These are phyloP conservation scores for Apodemia mormo DNA, from an alignment of 2,888 invertebrate genomes.

Conservation along the genomic window DNA sequence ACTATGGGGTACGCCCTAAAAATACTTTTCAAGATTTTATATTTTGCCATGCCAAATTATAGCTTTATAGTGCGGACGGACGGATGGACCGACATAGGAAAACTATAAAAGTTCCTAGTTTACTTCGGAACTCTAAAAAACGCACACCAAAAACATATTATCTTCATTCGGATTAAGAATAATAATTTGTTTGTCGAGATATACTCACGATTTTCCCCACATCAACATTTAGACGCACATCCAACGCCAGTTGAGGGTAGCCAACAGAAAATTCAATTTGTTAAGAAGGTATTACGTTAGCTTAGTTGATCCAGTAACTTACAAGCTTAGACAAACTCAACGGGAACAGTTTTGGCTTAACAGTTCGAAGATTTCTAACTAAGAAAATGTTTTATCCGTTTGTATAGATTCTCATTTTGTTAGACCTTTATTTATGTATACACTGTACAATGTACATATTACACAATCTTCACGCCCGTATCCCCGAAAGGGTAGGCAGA, in stretches of 20 bases:
- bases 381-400: slow-evolving; percentile 4
- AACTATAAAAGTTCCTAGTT: no score
- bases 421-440: neutral
- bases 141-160: no score
- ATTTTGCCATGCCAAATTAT: no score
- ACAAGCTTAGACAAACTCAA: slow-evolving; percentile 13
- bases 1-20: no score
- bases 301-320: slow-evolving; percentile 15
- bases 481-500: no score
- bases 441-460: neutral
- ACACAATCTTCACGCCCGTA: no score
- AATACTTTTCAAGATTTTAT: no score
- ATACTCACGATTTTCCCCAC: neutral
- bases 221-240: slow-evolving; percentile 8
- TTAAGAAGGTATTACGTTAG: slow-evolving; percentile 16
- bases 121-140: no score
- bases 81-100: no score
- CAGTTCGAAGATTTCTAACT: slow-evolving; percentile 8
- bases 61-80: no score
- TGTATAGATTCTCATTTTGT: neutral
- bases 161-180: neutral
- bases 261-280: slow-evolving; percentile 19
- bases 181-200: neutral
- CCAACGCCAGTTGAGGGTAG: slow-evolving; percentile 7
- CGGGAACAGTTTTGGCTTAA: slow-evolving; percentile 13